These are phyloP conservation scores for Larimichthys polyactis DNA, from an alignment of 2,113 vertebrate genomes.

Conservation along the genomic window DNA sequence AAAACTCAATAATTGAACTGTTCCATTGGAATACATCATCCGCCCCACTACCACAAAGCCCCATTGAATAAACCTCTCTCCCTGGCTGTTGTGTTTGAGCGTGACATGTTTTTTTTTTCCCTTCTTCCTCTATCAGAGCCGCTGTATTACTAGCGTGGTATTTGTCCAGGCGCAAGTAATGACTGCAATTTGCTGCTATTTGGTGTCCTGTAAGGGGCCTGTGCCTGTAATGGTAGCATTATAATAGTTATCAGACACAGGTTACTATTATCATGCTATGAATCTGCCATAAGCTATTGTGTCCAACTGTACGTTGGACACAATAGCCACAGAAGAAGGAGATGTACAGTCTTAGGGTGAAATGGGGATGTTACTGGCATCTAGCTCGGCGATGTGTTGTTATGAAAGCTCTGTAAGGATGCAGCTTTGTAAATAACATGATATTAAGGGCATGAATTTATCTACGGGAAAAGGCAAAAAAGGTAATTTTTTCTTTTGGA, in stretches of 20 bases:
- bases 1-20: slow-evolving; percentile 81
- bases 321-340: slow-evolving; percentile 13
- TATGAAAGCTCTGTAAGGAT: slow-evolving; percentile 6
- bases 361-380: not conserved
- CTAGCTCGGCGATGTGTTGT: slow-evolving; percentile 3
- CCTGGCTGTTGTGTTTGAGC: slow-evolving; percentile 62
- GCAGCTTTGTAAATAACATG: slow-evolving; percentile 8
- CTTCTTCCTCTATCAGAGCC: slow-evolving; percentile 49
- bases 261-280: slow-evolving; percentile 73
- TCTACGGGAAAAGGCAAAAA: not conserved
- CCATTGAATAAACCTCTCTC: slow-evolving; percentile 71
- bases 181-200: slow-evolving; percentile 77
- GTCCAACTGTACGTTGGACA: slow-evolving; percentile 54
- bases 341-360: slow-evolving; percentile 2
- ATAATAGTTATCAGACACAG: slow-evolving; percentile 69
- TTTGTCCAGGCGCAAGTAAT: slow-evolving; percentile 74
- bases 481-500: not conserved
- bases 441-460: not conserved
- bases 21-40: slow-evolving; percentile 77
- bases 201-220: slow-evolving; percentile 64
- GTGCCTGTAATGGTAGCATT: slow-evolving; percentile 71
- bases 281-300: slow-evolving; percentile 71
- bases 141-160: slow-evolving; percentile 64
- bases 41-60: slow-evolving; percentile 61
- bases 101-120: slow-evolving; percentile 49